Evolutionary conservation across 2,888 invertebrate genomes (phyloP).

Genomic region (Drosophila hamatofila): DNA sequence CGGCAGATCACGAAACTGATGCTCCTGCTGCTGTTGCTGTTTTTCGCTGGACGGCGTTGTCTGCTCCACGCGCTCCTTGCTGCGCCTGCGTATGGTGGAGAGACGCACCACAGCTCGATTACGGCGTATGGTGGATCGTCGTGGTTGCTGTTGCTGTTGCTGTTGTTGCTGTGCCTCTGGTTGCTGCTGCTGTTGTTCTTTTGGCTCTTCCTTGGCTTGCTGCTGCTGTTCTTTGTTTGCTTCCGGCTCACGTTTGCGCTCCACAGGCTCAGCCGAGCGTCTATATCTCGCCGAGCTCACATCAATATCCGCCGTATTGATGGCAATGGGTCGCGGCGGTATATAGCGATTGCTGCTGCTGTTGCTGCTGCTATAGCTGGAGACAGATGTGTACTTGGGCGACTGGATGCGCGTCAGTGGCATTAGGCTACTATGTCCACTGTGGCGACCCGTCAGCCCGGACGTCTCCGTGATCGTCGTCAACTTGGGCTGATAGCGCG

Average conservation of each 20-base stretch:
- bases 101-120: conserved; percentile 91
- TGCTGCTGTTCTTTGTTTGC: conserved; percentile 21
- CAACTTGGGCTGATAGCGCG: conserved; percentile 90
- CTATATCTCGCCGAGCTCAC: conserved; percentile 89
- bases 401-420: conserved; percentile 86
- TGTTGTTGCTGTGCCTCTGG: conserved; percentile 78
- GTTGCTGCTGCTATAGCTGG: conserved; percentile 78
- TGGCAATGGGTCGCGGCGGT: conserved; percentile 89
- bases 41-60: conserved; percentile 3
- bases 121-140: conserved; percentile 89
- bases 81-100: conserved; percentile 87
- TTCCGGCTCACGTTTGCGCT: conserved; percentile 29
- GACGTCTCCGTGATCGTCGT: conserved; percentile 89
- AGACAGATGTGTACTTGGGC: conserved; percentile 85
- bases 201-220: conserved; percentile 62
- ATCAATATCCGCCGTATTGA: conserved; percentile 94
- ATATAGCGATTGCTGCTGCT: conserved; percentile 84
- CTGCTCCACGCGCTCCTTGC: conserved; percentile 68
- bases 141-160: conserved; percentile 72
- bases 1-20: conserved; percentile 65
- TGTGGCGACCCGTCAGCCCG: conserved; percentile 66
- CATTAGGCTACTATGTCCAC: conserved; percentile 78
- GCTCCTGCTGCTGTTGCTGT: conserved; percentile 37
- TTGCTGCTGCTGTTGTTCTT: conserved; percentile 56
- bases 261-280: conserved; percentile 41